Evolutionary conservation across 1,140 invertebrate genomes (phyloP), one percentile per base, ranked within the genome.

Genomic region (Pseudomyrmex cubaensis): DNA sequence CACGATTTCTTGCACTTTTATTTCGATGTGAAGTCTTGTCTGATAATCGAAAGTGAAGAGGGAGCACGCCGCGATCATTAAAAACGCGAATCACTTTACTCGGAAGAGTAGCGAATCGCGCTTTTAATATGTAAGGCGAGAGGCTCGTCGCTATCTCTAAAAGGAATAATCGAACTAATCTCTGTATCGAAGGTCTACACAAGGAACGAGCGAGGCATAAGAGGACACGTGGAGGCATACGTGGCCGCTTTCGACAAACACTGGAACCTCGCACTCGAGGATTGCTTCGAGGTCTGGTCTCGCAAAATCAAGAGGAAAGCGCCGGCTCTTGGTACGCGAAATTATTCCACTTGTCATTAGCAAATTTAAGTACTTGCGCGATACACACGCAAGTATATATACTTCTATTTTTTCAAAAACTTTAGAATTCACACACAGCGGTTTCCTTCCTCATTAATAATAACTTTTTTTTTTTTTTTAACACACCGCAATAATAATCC

Each of bases 231-330:
- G 83, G 96, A 96, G 74, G 98, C 97, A 2, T 97, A 96, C 88
- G 93, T 99, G 44, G 95, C 97, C 17, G 97, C 97, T 8, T 99
- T 98, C 93, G 98, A 99, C 94, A 99, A 98, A 93, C 98, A 99
- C 92, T 99, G 98, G 97, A 99, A 99, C 94, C 93, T 99, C 78
- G 97, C 97, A 8, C 93, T 99, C 50, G 95, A 95, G 57, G 97
- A 99, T 94, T 98, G 98, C 2, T 95, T 97, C 67, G 98, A 99
- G 94, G 94, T 96, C 3, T 99, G 97, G 96, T 96, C 95, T n/a
- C 95, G 97, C 67, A 96, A 95, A 89, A 92, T 94, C 4, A 96
- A 95, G 74, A 94, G 95, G 83, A 96, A 96, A 93, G 92, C 95
- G 64, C 95, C 95, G 2, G 93, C 95, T 35, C 93, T 96, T 46